These are phyloP conservation scores for Trissoscelio sp. DNA, from an alignment of 2,888 invertebrate genomes.

Conservation along the genomic window DNA sequence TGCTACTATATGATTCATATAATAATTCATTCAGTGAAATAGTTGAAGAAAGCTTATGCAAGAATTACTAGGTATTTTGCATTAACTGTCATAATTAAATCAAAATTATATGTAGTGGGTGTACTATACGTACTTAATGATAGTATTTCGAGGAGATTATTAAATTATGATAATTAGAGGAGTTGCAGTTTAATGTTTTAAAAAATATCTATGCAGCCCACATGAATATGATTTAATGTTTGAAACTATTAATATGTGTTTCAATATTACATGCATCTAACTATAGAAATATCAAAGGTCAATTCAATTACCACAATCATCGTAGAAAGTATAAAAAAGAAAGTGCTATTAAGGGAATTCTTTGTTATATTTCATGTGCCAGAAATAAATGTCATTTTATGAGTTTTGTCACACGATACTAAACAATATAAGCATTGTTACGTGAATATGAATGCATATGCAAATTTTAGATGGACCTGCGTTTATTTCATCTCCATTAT, in stretches of 20 bases:
- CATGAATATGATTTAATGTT: neutral
- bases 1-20: too few relatives aligned
- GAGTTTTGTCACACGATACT: conserved; percentile 17
- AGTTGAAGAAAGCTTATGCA: conserved; percentile 14
- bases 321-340: conserved; percentile 42
- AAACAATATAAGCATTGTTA: conserved; percentile 23
- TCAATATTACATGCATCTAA: neutral
- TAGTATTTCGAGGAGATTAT: neutral
- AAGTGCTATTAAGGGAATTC: conserved; percentile 9
- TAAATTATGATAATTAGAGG: neutral
- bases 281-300: conserved; percentile 1
- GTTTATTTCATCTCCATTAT: neutral
- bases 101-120: neutral
- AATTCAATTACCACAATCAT: conserved; percentile 18
- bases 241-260: conserved; percentile 5
- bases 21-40: conserved; percentile 8
- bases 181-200: neutral
- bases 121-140: neutral
- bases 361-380: conserved; percentile 1
- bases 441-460: neutral
- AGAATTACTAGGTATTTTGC: neutral
- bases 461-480: neutral
- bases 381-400: conserved; percentile 19
- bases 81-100: neutral
- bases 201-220: conserved; percentile 5